Evolutionary conservation across 2,888 invertebrate genomes (phyloP).

Genomic region (Drosophila yooni): DNA sequence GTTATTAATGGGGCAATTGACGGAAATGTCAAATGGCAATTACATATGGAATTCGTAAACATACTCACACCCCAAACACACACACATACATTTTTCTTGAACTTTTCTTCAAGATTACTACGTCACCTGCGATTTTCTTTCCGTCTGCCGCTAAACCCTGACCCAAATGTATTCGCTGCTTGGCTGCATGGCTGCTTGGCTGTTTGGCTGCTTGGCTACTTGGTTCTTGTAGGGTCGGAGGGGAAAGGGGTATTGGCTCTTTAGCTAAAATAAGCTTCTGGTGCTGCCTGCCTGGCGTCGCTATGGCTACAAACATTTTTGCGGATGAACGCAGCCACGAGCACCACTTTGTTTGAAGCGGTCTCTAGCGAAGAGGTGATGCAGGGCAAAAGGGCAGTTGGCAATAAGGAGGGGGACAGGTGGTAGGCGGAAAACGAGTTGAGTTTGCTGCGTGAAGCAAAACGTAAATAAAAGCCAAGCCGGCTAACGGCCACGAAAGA

Average conservation of each 20-base stretch:
- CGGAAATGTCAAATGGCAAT: neutral
- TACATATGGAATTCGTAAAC: slow-evolving; percentile 16
- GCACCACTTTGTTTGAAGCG: slow-evolving; percentile 70
- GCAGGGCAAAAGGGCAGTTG: neutral
- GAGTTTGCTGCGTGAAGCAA: slow-evolving; percentile 57
- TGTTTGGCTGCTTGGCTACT: neutral
- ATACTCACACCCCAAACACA: neutral
- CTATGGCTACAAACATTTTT: slow-evolving; percentile 72
- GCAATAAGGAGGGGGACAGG: neutral
- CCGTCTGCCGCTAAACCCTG: slow-evolving; percentile 66
- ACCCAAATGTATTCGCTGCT: slow-evolving; percentile 59
- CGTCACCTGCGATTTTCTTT: slow-evolving; percentile 58
- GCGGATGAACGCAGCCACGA: slow-evolving; percentile 74
- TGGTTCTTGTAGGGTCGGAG: neutral
- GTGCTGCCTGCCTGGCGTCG: slow-evolving; percentile 44
- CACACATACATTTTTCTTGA: slow-evolving; percentile 13
- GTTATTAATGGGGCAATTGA: neutral
- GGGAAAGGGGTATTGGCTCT: slow-evolving; percentile 14
- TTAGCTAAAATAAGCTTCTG: slow-evolving; percentile 61
- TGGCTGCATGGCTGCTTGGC: neutral
- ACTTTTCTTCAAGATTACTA: slow-evolving; percentile 35
- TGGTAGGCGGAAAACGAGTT: slow-evolving; percentile 37
- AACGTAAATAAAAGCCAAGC: slow-evolving; percentile 68
- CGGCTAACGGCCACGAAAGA: slow-evolving; percentile 60
- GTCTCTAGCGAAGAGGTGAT: slow-evolving; percentile 14